Base-by-base conservation (phyloP, 2,797 vertebrate species). In the Gobio occitaniae region DNA sequence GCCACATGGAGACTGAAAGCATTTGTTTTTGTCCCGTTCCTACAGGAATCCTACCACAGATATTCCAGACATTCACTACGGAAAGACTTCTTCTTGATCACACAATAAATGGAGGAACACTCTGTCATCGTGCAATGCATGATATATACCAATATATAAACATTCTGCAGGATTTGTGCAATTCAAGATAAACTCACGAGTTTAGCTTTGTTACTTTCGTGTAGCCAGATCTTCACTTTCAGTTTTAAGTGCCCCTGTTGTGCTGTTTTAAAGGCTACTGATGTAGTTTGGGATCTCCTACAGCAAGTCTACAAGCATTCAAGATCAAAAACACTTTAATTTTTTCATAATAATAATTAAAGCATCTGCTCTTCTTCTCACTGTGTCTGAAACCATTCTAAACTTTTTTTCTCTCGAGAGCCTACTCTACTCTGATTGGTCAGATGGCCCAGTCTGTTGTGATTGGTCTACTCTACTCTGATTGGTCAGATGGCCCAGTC, bases 41-140 rank as follows among this genome's bases (percentile, higher is more conserved):
- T 76, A 47, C 69, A 72, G 68, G 54, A 72, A 56, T 72, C 41
- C 48, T 6, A 83, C 82, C 82, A 83, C 82, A 83, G 71, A 76
- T 68, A 83, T 83, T 61, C 70, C 59, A 83, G 52, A 76, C 70
- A 76, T 66, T 75, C 82, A 50, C 32, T 44, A 70, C 61, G n/a
- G 80, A 82, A 70, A 82, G 41, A 52, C n/a, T 61, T 47, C 52
- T 19, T 38, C 52, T 19, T 38, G 63, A 65, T 65, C 29, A 32
- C 29, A 32, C 66, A 17, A 70, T 12, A 81, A 12, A 17, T 10
- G 11, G 41, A 70, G 32, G 56, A 54, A 52, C 15, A 41, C 47
- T 38, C 6, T 66, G 78, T 66, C 78, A 65, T 80, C 32, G 19
- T 52, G 65, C 48, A 81, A 44, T 41, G 19, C 12, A 25, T 59